These are phyloP conservation scores for Spodoptera litura DNA, from an alignment of 1,140 invertebrate species.

Conservation along the genomic window DNA sequence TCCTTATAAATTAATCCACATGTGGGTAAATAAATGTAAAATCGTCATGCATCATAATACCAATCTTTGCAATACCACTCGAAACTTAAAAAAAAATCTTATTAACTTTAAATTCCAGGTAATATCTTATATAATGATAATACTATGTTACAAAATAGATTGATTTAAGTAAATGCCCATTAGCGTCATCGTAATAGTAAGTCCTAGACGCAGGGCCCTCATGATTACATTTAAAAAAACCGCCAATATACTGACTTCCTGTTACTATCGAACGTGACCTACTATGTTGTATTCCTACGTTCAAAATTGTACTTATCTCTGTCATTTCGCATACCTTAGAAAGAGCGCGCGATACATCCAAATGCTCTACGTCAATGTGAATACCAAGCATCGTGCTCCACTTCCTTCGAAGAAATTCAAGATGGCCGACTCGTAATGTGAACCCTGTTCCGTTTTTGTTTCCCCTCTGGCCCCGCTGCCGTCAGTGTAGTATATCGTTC, in stretches of 20 bases:
- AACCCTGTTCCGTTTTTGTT: conserved; percentile 85
- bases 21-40: too few relatives aligned
- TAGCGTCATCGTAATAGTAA: not conserved
- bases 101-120: too few relatives aligned
- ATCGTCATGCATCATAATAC: too few relatives aligned
- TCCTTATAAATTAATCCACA: too few relatives aligned
- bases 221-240: not conserved
- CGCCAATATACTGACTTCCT: conserved; percentile 5
- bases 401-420: conserved; percentile 61
- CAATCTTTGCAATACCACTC: too few relatives aligned
- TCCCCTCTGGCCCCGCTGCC: conserved; percentile 85
- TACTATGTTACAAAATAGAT: not conserved
- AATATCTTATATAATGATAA: too few relatives aligned
- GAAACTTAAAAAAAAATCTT: too few relatives aligned
- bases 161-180: not conserved
- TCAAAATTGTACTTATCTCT: not conserved
- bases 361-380: conserved; percentile 47
- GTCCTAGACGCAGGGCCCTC: not conserved
- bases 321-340: not conserved
- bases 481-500: conserved; percentile 86
- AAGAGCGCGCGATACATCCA: conserved; percentile 45
- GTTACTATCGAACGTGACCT: not conserved
- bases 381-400: conserved; percentile 5
- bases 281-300: not conserved
- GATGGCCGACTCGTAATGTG: conserved; percentile 75